phyloP scores from a whole-genome alignment of 2,888 invertebrate genomes.

The Drosophila fulvimacula region DNA sequence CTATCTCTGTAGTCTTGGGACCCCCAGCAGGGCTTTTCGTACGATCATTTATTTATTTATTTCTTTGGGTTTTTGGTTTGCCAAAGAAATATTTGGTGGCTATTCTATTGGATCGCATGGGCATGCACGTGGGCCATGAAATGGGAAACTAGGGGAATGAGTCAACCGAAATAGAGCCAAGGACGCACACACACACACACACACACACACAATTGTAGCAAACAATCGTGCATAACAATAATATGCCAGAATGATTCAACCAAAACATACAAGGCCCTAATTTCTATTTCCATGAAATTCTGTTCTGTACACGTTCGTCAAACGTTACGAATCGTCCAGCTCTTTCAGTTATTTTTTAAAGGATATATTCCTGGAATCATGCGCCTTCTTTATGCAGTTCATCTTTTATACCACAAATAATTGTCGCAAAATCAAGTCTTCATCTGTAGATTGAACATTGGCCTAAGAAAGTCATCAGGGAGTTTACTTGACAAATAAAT shows the following conservation, averaged over 20 bases:
- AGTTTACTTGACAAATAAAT: too few relatives aligned
- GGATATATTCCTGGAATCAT: constrained; percentile 18
- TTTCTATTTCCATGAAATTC: constrained; percentile 55
- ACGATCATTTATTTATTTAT: constrained; percentile 30
- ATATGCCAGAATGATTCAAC: constrained; percentile 58
- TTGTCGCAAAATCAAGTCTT: constrained; percentile 24
- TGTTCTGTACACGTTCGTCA: constrained; percentile 21
- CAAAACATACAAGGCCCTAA: constrained; percentile 45
- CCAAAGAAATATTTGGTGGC: constrained; percentile 56
- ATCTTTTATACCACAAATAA: constrained; percentile 14
- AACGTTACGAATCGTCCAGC: constrained; percentile 18
- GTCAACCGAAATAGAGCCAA: constrained; percentile 60
- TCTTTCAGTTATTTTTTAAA: constrained; percentile 15
- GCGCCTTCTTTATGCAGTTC: constrained; percentile 8
- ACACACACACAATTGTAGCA: constrained; percentile 66
- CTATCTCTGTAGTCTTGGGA: constrained; percentile 40
- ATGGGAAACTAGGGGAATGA: constrained; percentile 57
- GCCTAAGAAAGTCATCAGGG: not conserved
- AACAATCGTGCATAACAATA: constrained; percentile 69
- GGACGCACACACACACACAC: too few relatives aligned
- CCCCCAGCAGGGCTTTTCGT: constrained; percentile 66
- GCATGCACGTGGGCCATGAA: constrained; percentile 70
- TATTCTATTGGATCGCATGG: constrained; percentile 60
- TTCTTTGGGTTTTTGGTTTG: constrained; percentile 53
- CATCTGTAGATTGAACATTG: not conserved